These are phyloP conservation scores for Halichoeres trimaculatus DNA, from an alignment of 2,113 vertebrate genomes.

Conservation along the genomic window DNA sequence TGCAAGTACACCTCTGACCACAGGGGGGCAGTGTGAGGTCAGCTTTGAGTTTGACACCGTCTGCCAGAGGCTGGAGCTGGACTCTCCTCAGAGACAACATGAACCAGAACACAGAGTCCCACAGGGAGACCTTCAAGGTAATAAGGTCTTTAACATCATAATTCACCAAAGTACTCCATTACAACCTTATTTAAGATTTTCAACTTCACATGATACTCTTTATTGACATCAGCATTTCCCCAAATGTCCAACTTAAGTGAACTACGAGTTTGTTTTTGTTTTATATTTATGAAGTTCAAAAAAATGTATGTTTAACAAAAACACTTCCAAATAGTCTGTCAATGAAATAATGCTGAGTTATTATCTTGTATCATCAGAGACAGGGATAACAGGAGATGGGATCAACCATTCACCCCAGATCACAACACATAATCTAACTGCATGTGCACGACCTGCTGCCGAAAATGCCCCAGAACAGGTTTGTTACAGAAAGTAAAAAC, in stretches of 20 bases:
- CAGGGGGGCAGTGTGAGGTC: slow-evolving; percentile 74
- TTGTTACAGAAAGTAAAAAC: slow-evolving; percentile 18
- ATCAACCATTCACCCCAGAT: background rate
- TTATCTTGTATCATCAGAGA: slow-evolving; percentile 10
- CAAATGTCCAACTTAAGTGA: too few relatives aligned
- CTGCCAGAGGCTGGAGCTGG: slow-evolving; percentile 70
- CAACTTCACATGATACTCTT: too few relatives aligned
- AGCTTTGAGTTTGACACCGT: slow-evolving; percentile 59
- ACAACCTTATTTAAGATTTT: too few relatives aligned
- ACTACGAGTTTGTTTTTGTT: too few relatives aligned
- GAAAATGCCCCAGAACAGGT: slow-evolving; percentile 54
- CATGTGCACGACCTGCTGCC: background rate
- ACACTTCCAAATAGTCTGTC: background rate
- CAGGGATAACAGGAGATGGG: background rate
- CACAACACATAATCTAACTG: background rate
- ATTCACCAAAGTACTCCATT: too few relatives aligned
- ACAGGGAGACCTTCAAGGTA: slow-evolving; percentile 37
- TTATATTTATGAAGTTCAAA: too few relatives aligned
- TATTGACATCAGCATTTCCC: too few relatives aligned
- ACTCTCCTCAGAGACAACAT: slow-evolving; percentile 54
- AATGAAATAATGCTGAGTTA: background rate
- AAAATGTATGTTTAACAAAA: too few relatives aligned
- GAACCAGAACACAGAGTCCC: background rate
- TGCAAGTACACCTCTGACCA: slow-evolving; percentile 80
- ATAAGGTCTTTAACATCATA: background rate